Conservation (phyloP, 2,888 invertebrate genomes). For the Boloria euphrosyne region DNA sequence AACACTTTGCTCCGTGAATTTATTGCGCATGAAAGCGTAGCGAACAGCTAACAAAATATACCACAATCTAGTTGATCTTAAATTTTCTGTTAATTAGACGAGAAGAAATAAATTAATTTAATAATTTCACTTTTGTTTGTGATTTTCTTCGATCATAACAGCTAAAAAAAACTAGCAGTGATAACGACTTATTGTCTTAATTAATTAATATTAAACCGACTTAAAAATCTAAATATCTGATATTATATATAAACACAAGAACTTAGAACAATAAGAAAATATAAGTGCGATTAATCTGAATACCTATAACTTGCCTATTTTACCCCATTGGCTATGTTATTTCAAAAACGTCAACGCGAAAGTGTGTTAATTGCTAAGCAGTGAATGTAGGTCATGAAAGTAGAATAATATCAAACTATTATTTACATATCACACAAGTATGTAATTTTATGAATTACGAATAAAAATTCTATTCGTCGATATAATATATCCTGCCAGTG, state of each 20-base stretch:
- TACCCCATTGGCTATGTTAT: too few species aligned
- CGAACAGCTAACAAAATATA: conserved; percentile 48
- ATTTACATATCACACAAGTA: conserved; percentile 3
- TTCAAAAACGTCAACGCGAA: neutral
- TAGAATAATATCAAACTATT: conserved; percentile 6
- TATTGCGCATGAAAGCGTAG: conserved; percentile 70
- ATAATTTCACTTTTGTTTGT: conserved; percentile 9
- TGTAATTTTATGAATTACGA: neutral
- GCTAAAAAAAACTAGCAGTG: too few species aligned
- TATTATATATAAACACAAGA: too few species aligned
- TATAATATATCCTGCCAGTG: too few species aligned
- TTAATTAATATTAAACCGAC: too few species aligned
- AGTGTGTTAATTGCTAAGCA: neutral
- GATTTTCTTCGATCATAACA: neutral
- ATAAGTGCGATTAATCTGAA: too few species aligned
- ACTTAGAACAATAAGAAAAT: too few species aligned
- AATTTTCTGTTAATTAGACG: conserved; percentile 34
- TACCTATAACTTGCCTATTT: too few species aligned
- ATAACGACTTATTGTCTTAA: too few species aligned
- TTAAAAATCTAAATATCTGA: too few species aligned
- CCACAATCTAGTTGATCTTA: conserved; percentile 35
- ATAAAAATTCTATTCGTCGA: too few species aligned
- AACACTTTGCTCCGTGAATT: conserved; percentile 61
- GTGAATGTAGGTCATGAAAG: conserved; percentile 3
- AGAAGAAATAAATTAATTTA: conserved; percentile 15